A percentile compares a stretch with the other conserved stretches of the same genome.
These are phyloP conservation scores for Luidia sarsii DNA, from an alignment of 53 echinoderm and acorn worm species.

Conservation along the genomic window DNA sequence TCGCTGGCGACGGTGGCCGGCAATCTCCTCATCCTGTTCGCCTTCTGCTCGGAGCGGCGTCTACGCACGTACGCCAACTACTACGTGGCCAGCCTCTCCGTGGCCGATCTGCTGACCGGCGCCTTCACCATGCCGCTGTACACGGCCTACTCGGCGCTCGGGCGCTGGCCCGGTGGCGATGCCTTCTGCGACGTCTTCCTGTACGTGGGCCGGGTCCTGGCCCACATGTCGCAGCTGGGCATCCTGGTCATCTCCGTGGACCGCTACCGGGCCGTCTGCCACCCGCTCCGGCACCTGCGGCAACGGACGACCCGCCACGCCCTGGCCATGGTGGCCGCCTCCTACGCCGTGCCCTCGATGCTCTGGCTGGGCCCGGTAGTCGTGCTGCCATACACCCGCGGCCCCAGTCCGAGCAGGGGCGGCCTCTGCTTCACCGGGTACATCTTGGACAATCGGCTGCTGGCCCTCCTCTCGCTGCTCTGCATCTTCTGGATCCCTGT, in stretches of 20 bases:
- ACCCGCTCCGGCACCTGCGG: constrained; percentile 54
- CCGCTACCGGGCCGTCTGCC: constrained; percentile 58
- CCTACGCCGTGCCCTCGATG: constrained; percentile 57
- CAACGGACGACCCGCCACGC: constrained; percentile 54
- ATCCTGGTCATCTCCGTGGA: constrained; percentile 56
- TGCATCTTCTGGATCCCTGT: constrained; percentile 69
- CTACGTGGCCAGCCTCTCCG: constrained; percentile 53
- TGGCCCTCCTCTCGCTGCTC: constrained; percentile 53
- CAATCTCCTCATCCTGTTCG: constrained; percentile 48
- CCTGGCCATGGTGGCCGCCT: constrained; percentile 39
- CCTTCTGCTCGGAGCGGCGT: constrained; percentile 28
- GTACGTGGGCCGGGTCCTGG: constrained; percentile 51
- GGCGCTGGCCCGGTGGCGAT: constrained; percentile 39
- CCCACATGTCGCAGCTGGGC: constrained; percentile 40
- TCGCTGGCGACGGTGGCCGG: constrained; percentile 47
- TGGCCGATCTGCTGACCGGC: constrained; percentile 43
- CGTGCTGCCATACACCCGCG: constrained; percentile 59
- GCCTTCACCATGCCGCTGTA: constrained; percentile 60
- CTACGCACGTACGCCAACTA: constrained; percentile 66
- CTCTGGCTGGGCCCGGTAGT: constrained; percentile 56
- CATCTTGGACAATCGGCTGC: constrained; percentile 41
- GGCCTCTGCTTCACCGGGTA: constrained; percentile 60
- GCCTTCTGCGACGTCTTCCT: constrained; percentile 50
- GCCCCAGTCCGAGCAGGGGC: constrained; percentile 10
- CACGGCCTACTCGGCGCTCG: constrained; percentile 49